A percentile compares a stretch with the other conserved stretches of the same genome.
These are phyloP conservation scores for Hypanus sabinus DNA, from an alignment of 2,113 vertebrate genomes.

Conservation along the genomic window DNA sequence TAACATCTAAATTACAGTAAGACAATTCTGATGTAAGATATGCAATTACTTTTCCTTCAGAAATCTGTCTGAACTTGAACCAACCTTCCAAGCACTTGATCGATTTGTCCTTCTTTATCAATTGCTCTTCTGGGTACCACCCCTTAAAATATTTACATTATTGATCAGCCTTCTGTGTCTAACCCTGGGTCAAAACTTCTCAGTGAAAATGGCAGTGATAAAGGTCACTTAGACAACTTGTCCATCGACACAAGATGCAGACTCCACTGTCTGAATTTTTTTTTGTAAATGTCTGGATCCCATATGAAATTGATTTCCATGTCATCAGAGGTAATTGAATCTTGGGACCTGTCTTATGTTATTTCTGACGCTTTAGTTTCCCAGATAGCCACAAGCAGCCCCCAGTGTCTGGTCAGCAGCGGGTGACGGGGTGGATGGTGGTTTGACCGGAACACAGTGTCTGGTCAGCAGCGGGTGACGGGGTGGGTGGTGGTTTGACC, in stretches of 20 bases:
- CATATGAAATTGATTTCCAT: not conserved
- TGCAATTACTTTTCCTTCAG: not conserved
- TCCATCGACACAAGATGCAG: not conserved
- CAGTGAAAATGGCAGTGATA: not conserved
- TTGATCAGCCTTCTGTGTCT: not conserved
- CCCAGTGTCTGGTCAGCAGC: not conserved
- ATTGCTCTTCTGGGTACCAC: conserved; percentile 9
- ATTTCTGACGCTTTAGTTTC: not conserved
- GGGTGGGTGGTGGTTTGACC: not conserved
- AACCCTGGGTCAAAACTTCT: not conserved
- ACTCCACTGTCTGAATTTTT: not conserved
- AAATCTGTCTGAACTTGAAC: not conserved
- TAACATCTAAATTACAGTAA: not conserved
- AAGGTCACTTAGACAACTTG: not conserved
- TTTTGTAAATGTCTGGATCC: not conserved
- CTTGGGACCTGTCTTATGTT: not conserved
- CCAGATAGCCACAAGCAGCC: not conserved
- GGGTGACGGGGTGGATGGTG: not conserved
- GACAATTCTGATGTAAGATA: not conserved
- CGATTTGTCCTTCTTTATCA: not conserved
- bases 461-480: too few species aligned
- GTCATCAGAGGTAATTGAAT: not conserved
- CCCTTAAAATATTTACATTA: not conserved
- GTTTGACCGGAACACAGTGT: too few species aligned
- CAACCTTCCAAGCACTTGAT: not conserved